Conservation (phyloP, 2,888 invertebrate genomes). For the Orthosia incerta region DNA sequence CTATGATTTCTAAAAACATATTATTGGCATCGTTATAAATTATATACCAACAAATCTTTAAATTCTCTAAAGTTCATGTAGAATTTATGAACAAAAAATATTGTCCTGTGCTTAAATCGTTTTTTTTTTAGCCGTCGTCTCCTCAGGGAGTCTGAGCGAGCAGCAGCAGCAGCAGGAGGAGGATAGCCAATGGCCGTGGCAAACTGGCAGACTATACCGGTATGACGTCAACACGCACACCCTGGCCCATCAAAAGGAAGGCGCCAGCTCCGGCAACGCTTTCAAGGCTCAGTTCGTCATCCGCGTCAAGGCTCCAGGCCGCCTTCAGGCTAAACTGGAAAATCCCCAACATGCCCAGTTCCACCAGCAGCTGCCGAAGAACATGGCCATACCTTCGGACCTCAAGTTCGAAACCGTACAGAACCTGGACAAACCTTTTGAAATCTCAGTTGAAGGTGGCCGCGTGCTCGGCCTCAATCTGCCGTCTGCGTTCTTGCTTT, state of each 20-base stretch:
- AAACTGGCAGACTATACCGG: constrained; percentile 90
- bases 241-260: constrained; percentile 90
- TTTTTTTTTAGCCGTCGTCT: constrained; percentile 80
- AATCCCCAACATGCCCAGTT: constrained; percentile 90
- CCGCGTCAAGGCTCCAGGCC: constrained; percentile 87
- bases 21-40: neutral
- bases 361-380: constrained; percentile 88
- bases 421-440: constrained; percentile 91
- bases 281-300: constrained; percentile 91
- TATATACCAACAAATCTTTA: no score
- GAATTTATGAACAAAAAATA: neutral
- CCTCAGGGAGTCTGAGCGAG: constrained; percentile 74
- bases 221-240: constrained; percentile 92
- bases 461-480: constrained; percentile 91
- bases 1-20: neutral
- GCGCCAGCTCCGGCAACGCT: constrained; percentile 86
- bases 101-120: neutral
- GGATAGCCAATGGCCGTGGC: constrained; percentile 88
- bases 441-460: constrained; percentile 92
- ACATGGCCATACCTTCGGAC: constrained; percentile 81
- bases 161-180: constrained; percentile 66
- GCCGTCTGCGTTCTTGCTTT: constrained; percentile 88
- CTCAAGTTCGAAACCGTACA: constrained; percentile 90
- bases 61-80: no score
- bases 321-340: constrained; percentile 86